These are phyloP conservation scores for Hemicrepidius hirtus DNA, from an alignment of 2,888 invertebrate species.

Conservation along the genomic window DNA sequence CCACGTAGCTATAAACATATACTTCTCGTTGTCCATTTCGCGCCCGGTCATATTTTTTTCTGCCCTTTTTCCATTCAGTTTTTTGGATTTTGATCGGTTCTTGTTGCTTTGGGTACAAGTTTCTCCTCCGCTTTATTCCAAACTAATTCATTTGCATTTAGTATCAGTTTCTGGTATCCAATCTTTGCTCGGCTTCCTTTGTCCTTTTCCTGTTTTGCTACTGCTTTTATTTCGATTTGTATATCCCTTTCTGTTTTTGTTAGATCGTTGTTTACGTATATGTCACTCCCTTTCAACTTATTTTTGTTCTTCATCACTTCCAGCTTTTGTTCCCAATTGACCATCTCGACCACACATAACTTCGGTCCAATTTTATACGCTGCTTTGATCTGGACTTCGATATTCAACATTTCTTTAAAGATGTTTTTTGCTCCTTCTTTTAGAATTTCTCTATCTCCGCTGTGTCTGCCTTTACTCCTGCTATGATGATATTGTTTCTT, in stretches of 20 bases:
- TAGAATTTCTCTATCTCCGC: not conserved
- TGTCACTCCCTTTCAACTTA: not conserved
- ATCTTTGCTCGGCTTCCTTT: not conserved
- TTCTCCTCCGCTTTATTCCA: no score
- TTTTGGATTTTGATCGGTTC: no score
- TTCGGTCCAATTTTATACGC: not conserved
- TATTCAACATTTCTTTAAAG: not conserved
- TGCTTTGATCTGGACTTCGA: not conserved
- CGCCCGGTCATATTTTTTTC: no score
- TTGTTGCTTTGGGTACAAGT: no score
- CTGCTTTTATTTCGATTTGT: not conserved
- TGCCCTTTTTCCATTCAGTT: no score
- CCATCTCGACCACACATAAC: not conserved
- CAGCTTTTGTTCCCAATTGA: slow-evolving; percentile 5
- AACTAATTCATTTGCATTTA: not conserved
- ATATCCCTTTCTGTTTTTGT: not conserved
- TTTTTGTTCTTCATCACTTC: slow-evolving; percentile 10
- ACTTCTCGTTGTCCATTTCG: no score
- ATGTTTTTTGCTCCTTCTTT: not conserved
- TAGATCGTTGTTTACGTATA: not conserved
- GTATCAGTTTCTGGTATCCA: not conserved
- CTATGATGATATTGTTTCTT: not conserved
- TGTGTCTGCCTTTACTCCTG: not conserved
- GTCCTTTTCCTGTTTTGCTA: not conserved
- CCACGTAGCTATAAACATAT: no score